Percentiles rank a stretch among this genome's conserved stretches.
These are phyloP conservation scores for Gracilinanus agilis DNA, from an alignment of 2,113 vertebrate genomes.

Conservation along the genomic window DNA sequence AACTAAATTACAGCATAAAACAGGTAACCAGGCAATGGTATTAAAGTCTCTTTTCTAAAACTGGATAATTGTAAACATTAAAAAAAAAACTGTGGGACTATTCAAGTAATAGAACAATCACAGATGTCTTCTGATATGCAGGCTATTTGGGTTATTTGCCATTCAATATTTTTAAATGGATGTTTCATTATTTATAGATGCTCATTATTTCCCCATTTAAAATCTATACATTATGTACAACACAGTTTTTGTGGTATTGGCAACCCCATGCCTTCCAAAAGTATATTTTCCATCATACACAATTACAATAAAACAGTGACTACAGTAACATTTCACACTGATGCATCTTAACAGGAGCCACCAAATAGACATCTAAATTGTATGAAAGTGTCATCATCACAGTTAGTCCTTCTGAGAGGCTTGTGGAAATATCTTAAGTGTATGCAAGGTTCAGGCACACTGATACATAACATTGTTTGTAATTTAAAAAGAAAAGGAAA, in stretches of 20 bases:
- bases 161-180: conserved; percentile 91
- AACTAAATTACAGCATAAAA: conserved; percentile 93
- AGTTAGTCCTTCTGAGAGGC: conserved; percentile 90
- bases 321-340: conserved; percentile 95
- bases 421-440: conserved; percentile 87
- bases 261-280: conserved; percentile 91
- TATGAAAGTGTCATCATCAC: conserved; percentile 91
- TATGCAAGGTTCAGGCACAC: conserved; percentile 96
- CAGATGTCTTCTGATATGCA: conserved; percentile 92
- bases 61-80: conserved; percentile 97
- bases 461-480: conserved; percentile 92
- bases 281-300: conserved; percentile 96
- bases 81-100: conserved; percentile 93
- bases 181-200: conserved; percentile 93
- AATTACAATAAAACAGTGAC: conserved; percentile 96
- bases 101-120: conserved; percentile 98
- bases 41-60: conserved; percentile 93
- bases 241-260: conserved; percentile 95
- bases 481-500: conserved; percentile 83
- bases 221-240: conserved; percentile 98
- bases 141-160: conserved; percentile 91
- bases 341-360: conserved; percentile 92
- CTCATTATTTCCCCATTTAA: conserved; percentile 91
- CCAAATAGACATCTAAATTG: conserved; percentile 92
- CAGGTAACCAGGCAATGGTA: conserved; percentile 94